Base-by-base conservation (phyloP, 35 echinoderm and acorn worm species). In the Apostichopus parvimensis region DNA sequence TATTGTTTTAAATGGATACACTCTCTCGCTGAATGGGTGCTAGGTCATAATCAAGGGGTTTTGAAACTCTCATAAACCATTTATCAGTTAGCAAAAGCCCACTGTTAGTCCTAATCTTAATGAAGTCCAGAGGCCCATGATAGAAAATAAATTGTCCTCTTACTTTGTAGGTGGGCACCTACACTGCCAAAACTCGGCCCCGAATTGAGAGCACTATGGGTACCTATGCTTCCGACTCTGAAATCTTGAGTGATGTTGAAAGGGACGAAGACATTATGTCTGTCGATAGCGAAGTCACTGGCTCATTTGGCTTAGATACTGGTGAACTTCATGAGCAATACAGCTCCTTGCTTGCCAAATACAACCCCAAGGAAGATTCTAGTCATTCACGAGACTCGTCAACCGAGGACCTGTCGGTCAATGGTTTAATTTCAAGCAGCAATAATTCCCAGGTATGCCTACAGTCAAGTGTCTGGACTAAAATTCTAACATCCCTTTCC, bases 151-250 rank as follows among this genome's bases (percentile, higher is more conserved):
- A 73, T 65, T 87, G 25, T 78, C 71, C 25, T 91, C 77, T 91
- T 78, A 65, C 89, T 87, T 91, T 91, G 57, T 91, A 99, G 97
- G 97, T 96, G 80, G 97, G 97, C 13, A 95, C 95, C 26, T 96
- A 93, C 84, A 98, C 94, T 72, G 93, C 95, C 80, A 93, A 93
- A 77, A 99, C 95, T 52, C 71, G 95, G 77, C 97, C 97, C 14
- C 87, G 71, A 78, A 99, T 99, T 88, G 97, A 99, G 84, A 99
- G 97, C 84, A 75, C 87, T 61, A 77, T 99, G 34, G 97, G 97
- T 26, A 92, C 88, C 77, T 82, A 91, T 68, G 11, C 71, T 14
- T 95, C 92, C 52, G 96, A 94, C 73, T 77, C 78, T 45, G 94
- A 95, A 45, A 80, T 64, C 77, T 73, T 85, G 61, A 94, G 92